phyloP scores from a whole-genome alignment of 1,140 invertebrate genomes.

The Trachelipus rathkii region DNA sequence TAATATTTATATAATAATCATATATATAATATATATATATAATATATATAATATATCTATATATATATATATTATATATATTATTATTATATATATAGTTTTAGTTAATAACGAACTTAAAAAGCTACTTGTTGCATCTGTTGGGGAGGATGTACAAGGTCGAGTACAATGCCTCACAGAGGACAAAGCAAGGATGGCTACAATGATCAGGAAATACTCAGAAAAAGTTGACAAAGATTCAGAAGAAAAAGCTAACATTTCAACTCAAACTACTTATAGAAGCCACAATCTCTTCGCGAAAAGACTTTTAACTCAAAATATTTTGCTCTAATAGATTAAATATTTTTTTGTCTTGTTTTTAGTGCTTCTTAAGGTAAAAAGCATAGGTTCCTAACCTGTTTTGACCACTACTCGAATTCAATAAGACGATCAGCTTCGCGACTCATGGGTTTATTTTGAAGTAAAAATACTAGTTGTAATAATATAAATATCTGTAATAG shows the following conservation, averaged over 20 bases:
- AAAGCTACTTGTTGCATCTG: conserved; percentile 84
- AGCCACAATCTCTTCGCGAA: no score
- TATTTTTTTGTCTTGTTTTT: background rate
- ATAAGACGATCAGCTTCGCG: no score
- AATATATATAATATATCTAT: background rate
- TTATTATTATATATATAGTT: conserved; percentile 19
- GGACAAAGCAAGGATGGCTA: conserved; percentile 80
- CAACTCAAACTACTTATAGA: conserved; percentile 85
- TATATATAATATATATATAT: background rate
- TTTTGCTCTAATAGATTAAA: background rate
- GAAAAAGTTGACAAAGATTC: conserved; percentile 78
- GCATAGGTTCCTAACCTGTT: background rate
- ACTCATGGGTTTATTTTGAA: no score
- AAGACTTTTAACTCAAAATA: background rate
- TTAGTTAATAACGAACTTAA: conserved; percentile 88
- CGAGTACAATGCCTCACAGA: conserved; percentile 82
- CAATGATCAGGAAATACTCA: conserved; percentile 76
- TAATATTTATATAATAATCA: background rate
- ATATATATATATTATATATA: background rate
- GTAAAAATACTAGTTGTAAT: no score
- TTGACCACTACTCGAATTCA: background rate
- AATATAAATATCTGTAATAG: no score
- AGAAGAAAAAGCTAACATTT: conserved; percentile 85
- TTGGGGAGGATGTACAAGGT: conserved; percentile 86
- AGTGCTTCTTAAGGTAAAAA: background rate